Conservation (phyloP, 2,888 invertebrate species). For the Netelia virgata region DNA sequence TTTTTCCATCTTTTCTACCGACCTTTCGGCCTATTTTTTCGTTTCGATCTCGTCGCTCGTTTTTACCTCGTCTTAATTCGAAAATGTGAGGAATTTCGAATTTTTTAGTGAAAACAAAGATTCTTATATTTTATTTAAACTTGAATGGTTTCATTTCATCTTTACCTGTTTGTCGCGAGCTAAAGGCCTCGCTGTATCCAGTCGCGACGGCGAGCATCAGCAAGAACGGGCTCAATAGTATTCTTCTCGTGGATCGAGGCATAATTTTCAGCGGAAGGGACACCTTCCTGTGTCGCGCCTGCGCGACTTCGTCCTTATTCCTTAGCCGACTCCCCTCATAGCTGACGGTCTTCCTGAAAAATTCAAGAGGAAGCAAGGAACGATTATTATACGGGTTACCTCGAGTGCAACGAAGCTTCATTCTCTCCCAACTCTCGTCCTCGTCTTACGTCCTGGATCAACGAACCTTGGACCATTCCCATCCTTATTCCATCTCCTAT, state of each 20-base stretch:
- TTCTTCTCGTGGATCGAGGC: constrained; percentile 80
- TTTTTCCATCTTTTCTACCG: background rate
- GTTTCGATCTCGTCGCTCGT: constrained; percentile 6
- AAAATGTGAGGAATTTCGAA: constrained; percentile 5
- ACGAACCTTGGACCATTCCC: constrained; percentile 35
- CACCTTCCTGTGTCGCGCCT: constrained; percentile 76
- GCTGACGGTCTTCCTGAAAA: constrained; percentile 79
- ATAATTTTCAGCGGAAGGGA: constrained; percentile 79
- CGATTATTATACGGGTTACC: constrained; percentile 51
- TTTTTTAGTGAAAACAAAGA: background rate
- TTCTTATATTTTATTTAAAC: constrained; percentile 13
- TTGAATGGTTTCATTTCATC: constrained; percentile 36
- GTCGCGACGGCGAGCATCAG: constrained; percentile 82
- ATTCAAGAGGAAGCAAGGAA: constrained; percentile 64
- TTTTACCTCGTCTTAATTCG: constrained; percentile 26
- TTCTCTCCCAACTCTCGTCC: constrained; percentile 28
- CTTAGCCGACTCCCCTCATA: constrained; percentile 84
- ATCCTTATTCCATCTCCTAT: constrained; percentile 41
- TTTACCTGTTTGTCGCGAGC: constrained; percentile 81
- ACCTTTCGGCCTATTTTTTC: constrained; percentile 23
- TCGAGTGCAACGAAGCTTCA: constrained; percentile 24
- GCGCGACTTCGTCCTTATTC: constrained; percentile 76
- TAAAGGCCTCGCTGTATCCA: constrained; percentile 78
- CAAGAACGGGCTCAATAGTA: constrained; percentile 80
- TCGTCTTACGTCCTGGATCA: constrained; percentile 23